Percentiles rank a stretch among this genome's conserved stretches.
phyloP scores from a whole-genome alignment of 2,888 invertebrate genomes.

The Epistrophe grossulariae region DNA sequence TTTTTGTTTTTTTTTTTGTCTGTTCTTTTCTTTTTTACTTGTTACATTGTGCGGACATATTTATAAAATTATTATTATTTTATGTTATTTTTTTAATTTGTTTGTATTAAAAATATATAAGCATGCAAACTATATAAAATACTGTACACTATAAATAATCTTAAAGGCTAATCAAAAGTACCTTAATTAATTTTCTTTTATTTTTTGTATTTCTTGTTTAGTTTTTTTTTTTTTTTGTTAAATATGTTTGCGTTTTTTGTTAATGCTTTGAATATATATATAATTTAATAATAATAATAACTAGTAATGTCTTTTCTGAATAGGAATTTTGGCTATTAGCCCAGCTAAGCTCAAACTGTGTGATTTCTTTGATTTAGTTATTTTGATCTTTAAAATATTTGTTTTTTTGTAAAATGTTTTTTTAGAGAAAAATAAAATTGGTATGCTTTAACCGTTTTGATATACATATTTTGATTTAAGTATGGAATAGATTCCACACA shows the following conservation, averaged over 20 bases:
- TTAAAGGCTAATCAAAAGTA: slow-evolving; percentile 58
- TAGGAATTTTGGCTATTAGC: slow-evolving; percentile 78
- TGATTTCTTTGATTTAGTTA: slow-evolving; percentile 61
- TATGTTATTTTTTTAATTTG: slow-evolving; percentile 9
- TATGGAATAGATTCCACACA: slow-evolving; percentile 48
- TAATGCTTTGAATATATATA: slow-evolving; percentile 67
- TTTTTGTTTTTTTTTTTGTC: background rate
- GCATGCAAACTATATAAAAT: slow-evolving; percentile 76
- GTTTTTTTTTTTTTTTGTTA: slow-evolving; percentile 36
- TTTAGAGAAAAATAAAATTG: slow-evolving; percentile 37
- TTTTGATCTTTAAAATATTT: slow-evolving; percentile 25
- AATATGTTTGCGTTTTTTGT: slow-evolving; percentile 32
- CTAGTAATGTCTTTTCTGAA: slow-evolving; percentile 78
- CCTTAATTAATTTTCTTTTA: slow-evolving; percentile 55
- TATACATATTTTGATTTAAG: slow-evolving; percentile 29
- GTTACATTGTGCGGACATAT: slow-evolving; percentile 70
- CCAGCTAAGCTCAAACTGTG: slow-evolving; percentile 77
- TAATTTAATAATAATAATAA: slow-evolving; percentile 50
- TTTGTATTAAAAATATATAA: slow-evolving; percentile 65
- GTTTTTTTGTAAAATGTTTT: slow-evolving; percentile 17
- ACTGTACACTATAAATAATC: slow-evolving; percentile 77
- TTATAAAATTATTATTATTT: slow-evolving; percentile 33
- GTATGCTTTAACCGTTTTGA: slow-evolving; percentile 17
- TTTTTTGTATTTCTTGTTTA: slow-evolving; percentile 31
- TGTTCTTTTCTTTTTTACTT: slow-evolving; percentile 16